A percentile compares a stretch with the other conserved stretches of the same genome.
Conservation (phyloP, 2,113 vertebrate species). For the Apteryx owenii region DNA sequence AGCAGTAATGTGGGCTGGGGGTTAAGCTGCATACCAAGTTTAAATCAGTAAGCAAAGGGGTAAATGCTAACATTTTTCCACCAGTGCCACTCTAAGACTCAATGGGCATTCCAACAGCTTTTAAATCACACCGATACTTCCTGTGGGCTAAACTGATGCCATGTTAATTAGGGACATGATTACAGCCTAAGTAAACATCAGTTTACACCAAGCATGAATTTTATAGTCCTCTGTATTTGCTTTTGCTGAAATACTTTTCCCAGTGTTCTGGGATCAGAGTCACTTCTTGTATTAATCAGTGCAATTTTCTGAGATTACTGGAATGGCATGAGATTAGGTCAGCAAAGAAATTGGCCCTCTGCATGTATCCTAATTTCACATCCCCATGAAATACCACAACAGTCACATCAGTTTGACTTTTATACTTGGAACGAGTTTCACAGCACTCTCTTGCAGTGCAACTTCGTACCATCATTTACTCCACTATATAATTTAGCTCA, state of each 20-base stretch:
- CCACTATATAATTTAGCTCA: neutral
- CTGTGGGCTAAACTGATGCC: neutral
- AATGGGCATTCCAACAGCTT: neutral
- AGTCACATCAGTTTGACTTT: slow-evolving; percentile 40
- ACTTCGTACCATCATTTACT: neutral
- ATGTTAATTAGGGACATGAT: neutral
- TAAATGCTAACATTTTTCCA: neutral
- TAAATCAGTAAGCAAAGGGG: neutral
- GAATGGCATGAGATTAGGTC: slow-evolving; percentile 38
- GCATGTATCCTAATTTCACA: neutral
- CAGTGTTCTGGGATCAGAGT: neutral
- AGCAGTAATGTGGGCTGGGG: neutral
- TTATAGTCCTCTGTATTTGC: neutral
- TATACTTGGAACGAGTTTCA: slow-evolving; percentile 9
- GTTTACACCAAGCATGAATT: neutral
- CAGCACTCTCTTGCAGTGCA: fast-evolving
- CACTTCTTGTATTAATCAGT: slow-evolving; percentile 15
- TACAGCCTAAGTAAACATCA: neutral
- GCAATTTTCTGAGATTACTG: slow-evolving; percentile 42
- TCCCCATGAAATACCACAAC: slow-evolving; percentile 48
- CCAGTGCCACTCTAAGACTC: neutral
- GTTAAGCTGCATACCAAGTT: neutral
- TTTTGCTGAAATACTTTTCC: neutral
- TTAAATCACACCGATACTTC: neutral
- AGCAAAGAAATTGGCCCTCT: slow-evolving; percentile 5